Conservation (phyloP, 2,888 invertebrate genomes). For the Ectemnius continuus region DNA sequence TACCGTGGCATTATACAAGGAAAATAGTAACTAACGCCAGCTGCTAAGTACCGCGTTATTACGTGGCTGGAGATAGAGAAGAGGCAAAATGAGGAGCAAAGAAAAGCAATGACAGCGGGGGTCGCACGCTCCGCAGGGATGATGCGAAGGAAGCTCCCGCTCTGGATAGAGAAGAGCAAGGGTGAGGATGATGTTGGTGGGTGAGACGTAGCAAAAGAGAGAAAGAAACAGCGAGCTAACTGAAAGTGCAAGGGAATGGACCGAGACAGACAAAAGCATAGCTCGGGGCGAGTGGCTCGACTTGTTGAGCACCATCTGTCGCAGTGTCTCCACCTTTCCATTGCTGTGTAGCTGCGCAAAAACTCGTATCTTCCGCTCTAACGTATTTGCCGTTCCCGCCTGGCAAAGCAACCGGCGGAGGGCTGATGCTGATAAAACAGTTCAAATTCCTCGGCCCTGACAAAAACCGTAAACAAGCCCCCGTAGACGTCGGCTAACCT, state of each 20-base stretch:
- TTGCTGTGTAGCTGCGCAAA: conserved; percentile 45
- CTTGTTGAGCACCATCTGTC: conserved; percentile 68
- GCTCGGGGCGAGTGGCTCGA: conserved; percentile 49
- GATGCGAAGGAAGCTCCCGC: background rate
- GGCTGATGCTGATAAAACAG: conserved; percentile 43
- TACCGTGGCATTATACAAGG: conserved; percentile 34
- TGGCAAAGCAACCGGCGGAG: conserved; percentile 31
- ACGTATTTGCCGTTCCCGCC: conserved; percentile 35
- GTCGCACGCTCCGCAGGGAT: background rate
- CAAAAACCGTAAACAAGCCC: conserved; percentile 38
- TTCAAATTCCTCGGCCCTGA: conserved; percentile 31
- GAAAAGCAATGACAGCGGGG: conserved; percentile 14
- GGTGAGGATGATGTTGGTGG: background rate
- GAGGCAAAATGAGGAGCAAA: conserved; percentile 13
- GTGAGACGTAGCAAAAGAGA: conserved; percentile 7
- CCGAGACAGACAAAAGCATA: conserved; percentile 21
- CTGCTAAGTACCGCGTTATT: conserved; percentile 38
- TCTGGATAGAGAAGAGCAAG: conserved; percentile 8
- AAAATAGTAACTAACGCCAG: conserved; percentile 50
- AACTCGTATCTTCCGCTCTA: conserved; percentile 53
- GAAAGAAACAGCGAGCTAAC: conserved; percentile 6
- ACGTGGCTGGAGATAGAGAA: conserved; percentile 25
- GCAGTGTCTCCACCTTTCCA: conserved; percentile 52
- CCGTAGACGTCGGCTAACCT: conserved; percentile 24
- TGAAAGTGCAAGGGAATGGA: conserved; percentile 7